These are phyloP conservation scores for Chrysemys picta DNA, from an alignment of 2,113 vertebrate species.

Conservation along the genomic window DNA sequence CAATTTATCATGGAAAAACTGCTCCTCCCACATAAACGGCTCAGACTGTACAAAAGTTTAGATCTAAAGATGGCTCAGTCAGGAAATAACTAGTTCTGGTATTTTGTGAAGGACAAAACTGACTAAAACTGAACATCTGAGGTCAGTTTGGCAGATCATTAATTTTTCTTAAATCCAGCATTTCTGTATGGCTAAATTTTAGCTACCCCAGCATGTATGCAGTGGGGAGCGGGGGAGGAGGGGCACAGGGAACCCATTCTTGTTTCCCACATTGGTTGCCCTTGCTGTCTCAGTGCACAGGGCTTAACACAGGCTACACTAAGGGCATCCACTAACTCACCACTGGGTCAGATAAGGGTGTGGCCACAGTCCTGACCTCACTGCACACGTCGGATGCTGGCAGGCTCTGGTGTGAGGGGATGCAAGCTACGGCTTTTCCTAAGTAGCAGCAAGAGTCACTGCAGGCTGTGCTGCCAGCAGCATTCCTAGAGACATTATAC, in stretches of 20 bases:
- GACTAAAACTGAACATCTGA: not conserved
- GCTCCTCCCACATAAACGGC: not conserved
- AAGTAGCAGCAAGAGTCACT: not conserved
- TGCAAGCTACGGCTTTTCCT: not conserved
- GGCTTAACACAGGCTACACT: not conserved
- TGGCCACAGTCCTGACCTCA: not conserved
- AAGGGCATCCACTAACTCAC: not conserved
- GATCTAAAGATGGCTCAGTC: not conserved
- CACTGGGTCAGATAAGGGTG: not conserved
- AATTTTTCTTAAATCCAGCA: fast-evolving
- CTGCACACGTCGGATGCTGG: not conserved
- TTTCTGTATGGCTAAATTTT: not conserved
- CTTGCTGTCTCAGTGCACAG: not conserved
- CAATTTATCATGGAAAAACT: not conserved
- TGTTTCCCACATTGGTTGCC: not conserved
- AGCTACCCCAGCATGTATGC: not conserved
- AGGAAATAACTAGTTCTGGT: conserved; percentile 4
- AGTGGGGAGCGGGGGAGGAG: too few relatives aligned
- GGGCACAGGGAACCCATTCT: not conserved
- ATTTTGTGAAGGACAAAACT: not conserved
- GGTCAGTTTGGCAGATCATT: not conserved
- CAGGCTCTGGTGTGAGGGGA: not conserved
- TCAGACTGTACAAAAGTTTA: not conserved
- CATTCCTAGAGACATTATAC: not conserved
- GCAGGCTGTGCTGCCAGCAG: not conserved